A percentile compares a stretch with the other conserved stretches of the same genome.
Conservation (phyloP, 37 sponge, comb jelly and placozoan species). For the Bolinopsis microptera region DNA sequence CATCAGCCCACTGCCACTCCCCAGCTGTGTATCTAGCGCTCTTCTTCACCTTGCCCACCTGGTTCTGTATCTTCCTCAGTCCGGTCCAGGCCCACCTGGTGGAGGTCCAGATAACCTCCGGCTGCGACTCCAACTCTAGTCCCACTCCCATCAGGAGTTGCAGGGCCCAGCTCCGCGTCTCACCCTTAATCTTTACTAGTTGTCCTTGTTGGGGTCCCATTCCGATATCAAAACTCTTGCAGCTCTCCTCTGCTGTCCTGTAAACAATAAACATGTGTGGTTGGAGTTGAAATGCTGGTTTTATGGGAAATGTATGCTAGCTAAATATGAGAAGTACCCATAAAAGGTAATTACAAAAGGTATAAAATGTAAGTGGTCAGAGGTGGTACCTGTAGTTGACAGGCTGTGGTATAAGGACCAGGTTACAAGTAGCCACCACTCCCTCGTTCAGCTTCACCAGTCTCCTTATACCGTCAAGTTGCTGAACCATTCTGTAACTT, state of each 20-base stretch:
- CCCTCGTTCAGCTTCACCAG: not conserved
- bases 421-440: not conserved
- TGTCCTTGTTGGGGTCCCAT: not conserved
- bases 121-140: not conserved
- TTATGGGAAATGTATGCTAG: not conserved
- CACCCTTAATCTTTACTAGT: not conserved
- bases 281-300: not conserved
- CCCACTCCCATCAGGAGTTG: not conserved
- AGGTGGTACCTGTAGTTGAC: not conserved
- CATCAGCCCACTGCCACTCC: conserved; percentile 39
- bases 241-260: not conserved
- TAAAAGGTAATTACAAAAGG: not conserved
- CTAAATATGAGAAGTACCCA: no score
- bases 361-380: not conserved
- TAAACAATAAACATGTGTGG: not conserved
- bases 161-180: not conserved
- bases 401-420: not conserved
- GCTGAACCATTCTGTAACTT: not conserved
- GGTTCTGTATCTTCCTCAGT: not conserved
- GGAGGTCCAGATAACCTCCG: not conserved
- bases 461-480: not conserved
- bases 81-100: conserved; percentile 45
- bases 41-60: not conserved
- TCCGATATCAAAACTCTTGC: not conserved
- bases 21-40: not conserved